Base-by-base conservation (phyloP, 1,140 invertebrate species). In the Dermatophagoides farinae region DNA sequence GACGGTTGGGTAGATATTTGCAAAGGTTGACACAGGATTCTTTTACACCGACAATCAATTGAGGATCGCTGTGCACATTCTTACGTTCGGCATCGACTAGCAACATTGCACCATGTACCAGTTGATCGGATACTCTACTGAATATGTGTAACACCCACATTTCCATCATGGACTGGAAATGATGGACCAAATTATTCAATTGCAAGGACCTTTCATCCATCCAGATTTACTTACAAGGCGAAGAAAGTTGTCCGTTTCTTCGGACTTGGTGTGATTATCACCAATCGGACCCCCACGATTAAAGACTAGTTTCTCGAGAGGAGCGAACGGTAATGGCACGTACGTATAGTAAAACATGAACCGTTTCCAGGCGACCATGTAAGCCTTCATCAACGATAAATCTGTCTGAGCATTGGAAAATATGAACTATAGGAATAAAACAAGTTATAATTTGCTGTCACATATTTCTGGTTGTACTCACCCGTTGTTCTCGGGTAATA, bases 81-180 rank as follows among this genome's bases (percentile, higher is more conserved):
- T 95, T 93, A 65, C 93, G 77, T 73, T 98, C 93, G 9, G 87
- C 83, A 71, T 92, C 83, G 12, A 97, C 87, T 63, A 98, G 77
- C 74, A 92, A 91, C 90, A 97, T 96, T 10, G 92, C 93, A 65
- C 88, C 91, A 71, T 90, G 86, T 73, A 96, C 90, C 39, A 98
- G 75, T 63, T 86, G 79, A 68, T 90, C 82, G 72, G 96, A 75
- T 64, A 97, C 95, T 71, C 93, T 86, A 69, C 80, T 80, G 75
- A 98, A 98, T 68, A 98, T 97, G 71, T 86, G 90, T 70, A 88
- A 82, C 77, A 96, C 96, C 93, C 93, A 97, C 65, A 84, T 91
- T 71, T 96, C 91, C 63, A 97, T 75, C 93, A 97, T 97, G 52
- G 97, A 72, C 80, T 47, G 31, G 6, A 14, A n/a, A 55, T 5